A percentile compares a stretch with the other conserved stretches of the same genome.
Conservation (phyloP, 2,888 invertebrate species). For the Limnephilus marmoratus region DNA sequence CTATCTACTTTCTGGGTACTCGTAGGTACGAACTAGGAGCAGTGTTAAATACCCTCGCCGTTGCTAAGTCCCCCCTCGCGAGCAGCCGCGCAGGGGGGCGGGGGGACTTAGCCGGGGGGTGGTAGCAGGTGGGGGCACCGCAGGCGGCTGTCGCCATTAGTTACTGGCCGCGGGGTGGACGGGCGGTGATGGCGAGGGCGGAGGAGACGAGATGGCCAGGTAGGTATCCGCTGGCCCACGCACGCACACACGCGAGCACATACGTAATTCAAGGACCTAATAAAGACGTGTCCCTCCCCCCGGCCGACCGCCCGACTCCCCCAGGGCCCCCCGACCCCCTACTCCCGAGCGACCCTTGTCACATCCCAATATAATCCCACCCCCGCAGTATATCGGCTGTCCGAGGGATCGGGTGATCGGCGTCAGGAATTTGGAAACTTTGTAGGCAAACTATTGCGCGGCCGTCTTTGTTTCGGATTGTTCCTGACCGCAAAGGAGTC, state of each 20-base stretch:
- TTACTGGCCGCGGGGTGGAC: constrained; percentile 56
- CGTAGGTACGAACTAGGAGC: constrained; percentile 45
- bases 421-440: constrained; percentile 20
- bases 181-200: constrained; percentile 41
- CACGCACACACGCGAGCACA: constrained; percentile 60
- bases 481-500: neutral
- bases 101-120: constrained; percentile 49
- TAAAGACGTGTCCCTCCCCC: constrained; percentile 59
- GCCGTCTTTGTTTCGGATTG: constrained; percentile 30
- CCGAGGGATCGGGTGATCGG: constrained; percentile 47
- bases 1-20: neutral
- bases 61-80: constrained; percentile 47
- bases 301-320: constrained; percentile 30
- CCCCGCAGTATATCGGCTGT: constrained; percentile 44
- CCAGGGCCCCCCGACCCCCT: constrained; percentile 45
- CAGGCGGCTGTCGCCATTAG: constrained; percentile 66
- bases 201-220: constrained; percentile 54
- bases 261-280: constrained; percentile 58
- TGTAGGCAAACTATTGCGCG: constrained; percentile 34
- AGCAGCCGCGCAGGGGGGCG: constrained; percentile 53
- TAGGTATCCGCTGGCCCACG: constrained; percentile 59
- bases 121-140: constrained; percentile 43
- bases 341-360: constrained; percentile 48
- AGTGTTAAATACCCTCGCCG: constrained; percentile 55
- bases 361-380: constrained; percentile 50